Evolutionary conservation across 2,113 vertebrate genomes (phyloP).

Genomic region (Zosterops hypoxanthus): DNA sequence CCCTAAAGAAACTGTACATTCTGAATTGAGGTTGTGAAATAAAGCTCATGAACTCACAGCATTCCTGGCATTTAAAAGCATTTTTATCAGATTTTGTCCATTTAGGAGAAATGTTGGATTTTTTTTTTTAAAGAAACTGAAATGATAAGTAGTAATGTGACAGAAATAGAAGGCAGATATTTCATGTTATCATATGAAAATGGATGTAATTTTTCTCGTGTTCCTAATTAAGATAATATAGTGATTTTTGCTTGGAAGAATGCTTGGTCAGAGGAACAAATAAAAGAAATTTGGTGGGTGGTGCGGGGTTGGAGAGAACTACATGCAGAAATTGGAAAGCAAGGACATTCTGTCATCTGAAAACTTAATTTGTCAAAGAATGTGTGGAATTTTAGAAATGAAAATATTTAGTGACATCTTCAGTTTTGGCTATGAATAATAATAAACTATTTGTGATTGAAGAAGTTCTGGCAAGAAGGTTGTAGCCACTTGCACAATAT

Average conservation of each 20-base stretch:
- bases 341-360: background rate
- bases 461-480: background rate
- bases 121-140: background rate
- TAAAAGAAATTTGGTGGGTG: background rate
- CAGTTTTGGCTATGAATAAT: background rate
- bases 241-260: conserved; percentile 41
- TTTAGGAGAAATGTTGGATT: background rate
- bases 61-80: background rate
- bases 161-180: conserved; percentile 6
- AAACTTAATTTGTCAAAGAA: conserved; percentile 44
- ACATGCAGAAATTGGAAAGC: conserved; percentile 23
- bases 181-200: background rate
- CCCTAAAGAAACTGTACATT: background rate
- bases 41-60: background rate
- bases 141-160: background rate
- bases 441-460: conserved; percentile 12
- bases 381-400: conserved; percentile 46
- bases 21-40: background rate
- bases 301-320: background rate
- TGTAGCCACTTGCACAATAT: background rate
- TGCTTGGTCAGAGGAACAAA: background rate
- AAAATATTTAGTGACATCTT: conserved; percentile 39
- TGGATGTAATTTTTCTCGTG: background rate
- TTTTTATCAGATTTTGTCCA: background rate
- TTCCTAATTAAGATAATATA: background rate